Conservation (phyloP, 2,113 vertebrate species). For the Trematocara zebra region DNA sequence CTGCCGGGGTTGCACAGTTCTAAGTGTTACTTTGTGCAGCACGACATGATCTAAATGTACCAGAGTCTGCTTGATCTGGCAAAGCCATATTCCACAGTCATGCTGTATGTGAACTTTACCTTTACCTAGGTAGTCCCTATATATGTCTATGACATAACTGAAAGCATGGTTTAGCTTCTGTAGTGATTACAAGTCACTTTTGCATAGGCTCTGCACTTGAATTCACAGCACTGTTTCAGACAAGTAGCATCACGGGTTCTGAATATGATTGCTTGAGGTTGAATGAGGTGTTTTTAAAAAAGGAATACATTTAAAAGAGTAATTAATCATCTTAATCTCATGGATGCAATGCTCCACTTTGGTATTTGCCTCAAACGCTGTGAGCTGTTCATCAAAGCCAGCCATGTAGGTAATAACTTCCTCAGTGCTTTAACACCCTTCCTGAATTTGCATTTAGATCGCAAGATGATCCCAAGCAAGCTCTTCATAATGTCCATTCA, state of each 20-base stretch:
- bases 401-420: constrained; percentile 68
- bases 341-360: constrained; percentile 47
- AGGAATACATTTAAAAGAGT: constrained; percentile 45
- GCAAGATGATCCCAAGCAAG: constrained; percentile 47
- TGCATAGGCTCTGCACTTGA: background rate
- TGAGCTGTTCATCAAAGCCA: constrained; percentile 67
- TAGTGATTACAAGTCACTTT: background rate
- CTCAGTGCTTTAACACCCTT: constrained; percentile 47
- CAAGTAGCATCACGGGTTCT: background rate
- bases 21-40: background rate
- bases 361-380: constrained; percentile 45
- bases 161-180: background rate
- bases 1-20: background rate
- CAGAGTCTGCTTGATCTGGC: background rate
- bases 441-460: constrained; percentile 67
- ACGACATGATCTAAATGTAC: background rate
- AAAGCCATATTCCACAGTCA: background rate
- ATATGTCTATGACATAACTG: background rate
- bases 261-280: constrained; percentile 30
- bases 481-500: constrained; percentile 55
- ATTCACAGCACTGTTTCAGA: constrained; percentile 8
- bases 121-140: background rate
- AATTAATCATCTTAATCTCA: constrained; percentile 69
- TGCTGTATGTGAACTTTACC: background rate
- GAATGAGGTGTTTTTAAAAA: background rate